Base-by-base conservation (phyloP, 2,888 invertebrate species). In the Shargacucullia verbasci region DNA sequence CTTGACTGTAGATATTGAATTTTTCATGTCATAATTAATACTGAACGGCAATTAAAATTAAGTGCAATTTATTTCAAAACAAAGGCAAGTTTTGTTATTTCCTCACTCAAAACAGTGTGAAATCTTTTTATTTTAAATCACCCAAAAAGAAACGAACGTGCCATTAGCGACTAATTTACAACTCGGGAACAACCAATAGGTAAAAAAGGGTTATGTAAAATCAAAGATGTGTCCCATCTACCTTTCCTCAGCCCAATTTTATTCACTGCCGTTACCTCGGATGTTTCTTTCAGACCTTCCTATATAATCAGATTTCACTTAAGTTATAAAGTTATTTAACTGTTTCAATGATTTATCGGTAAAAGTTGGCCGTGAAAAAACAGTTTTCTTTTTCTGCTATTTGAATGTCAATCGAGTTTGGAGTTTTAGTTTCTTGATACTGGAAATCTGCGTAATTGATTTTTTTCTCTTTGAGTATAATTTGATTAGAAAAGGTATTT, bases 281-380 rank as follows among this genome's bases (percentile, higher is more conserved):
- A 71, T 70, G 76, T 78, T 80, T 70, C 75, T 77, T 74, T 65
- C 65, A 35, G 56, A 58, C 41, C 66, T 69, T 72, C 68, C 79
- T 79, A 80, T 84, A 82, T 90, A 90, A 90, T 87, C 88, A 86
- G 86, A 88, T 89, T 87, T 81, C 66, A 81, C 79, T 84, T 81
- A 86, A 89, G 88, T 89, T 89, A 87, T 86, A 85, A 81, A 20
- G 20, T 20, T 20, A 20, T n/a, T n/a, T 20, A 20, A 20, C 81
- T 85, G 83, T 86, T 84, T 79, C 82, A 86, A 87, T 87, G 87
- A 90, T 90, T 89, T 88, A 89, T 89, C 79, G 78, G 61, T 62
- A 60, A 82, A 85, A 84, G 79, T 85, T 85, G 76, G 58, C 73
- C 79, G 78, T 79, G 83, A 82, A 29, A 82, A 82, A 81, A 80